These are phyloP conservation scores for Polietes domitor DNA, from an alignment of 2,888 invertebrate species.

Conservation along the genomic window DNA sequence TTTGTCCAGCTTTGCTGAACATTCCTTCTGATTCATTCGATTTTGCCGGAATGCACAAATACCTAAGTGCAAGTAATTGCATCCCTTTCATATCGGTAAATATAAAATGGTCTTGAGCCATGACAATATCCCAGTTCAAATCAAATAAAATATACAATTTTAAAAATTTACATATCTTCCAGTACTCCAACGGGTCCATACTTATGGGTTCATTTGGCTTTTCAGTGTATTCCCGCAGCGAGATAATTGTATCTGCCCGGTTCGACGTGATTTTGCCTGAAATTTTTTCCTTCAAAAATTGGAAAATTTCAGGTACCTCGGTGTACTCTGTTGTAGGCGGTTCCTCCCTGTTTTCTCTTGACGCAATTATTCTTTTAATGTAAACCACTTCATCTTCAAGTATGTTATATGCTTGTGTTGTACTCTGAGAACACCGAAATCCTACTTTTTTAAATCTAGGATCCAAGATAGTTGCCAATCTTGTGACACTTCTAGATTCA, in stretches of 20 bases:
- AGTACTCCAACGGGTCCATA: conserved; percentile 47
- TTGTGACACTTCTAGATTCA: conserved; percentile 45
- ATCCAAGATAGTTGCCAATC: conserved; percentile 39
- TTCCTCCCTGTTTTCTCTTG: conserved; percentile 29
- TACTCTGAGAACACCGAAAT: conserved; percentile 22
- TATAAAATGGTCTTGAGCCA: not conserved
- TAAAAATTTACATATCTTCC: conserved; percentile 31
- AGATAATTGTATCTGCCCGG: conserved; percentile 47
- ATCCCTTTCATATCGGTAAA: conserved; percentile 33
- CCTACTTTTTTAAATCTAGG: conserved; percentile 54
- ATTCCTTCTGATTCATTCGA: conserved; percentile 49
- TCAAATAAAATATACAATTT: no score
- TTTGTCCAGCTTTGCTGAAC: conserved; percentile 44
- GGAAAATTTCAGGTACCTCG: conserved; percentile 12
- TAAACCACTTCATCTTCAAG: conserved; percentile 38
- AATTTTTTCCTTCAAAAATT: conserved; percentile 42
- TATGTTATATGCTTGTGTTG: conserved; percentile 30
- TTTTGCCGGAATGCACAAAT: conserved; percentile 43
- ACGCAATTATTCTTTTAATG: conserved; percentile 18
- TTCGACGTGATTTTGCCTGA: conserved; percentile 33
- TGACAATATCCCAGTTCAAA: not conserved
- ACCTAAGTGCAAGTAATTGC: conserved; percentile 33
- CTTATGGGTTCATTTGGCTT: conserved; percentile 38
- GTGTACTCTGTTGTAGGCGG: not conserved
- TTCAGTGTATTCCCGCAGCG: conserved; percentile 43